Conservation (phyloP, 2,113 vertebrate species). For the Coregonus clupeaformis region DNA sequence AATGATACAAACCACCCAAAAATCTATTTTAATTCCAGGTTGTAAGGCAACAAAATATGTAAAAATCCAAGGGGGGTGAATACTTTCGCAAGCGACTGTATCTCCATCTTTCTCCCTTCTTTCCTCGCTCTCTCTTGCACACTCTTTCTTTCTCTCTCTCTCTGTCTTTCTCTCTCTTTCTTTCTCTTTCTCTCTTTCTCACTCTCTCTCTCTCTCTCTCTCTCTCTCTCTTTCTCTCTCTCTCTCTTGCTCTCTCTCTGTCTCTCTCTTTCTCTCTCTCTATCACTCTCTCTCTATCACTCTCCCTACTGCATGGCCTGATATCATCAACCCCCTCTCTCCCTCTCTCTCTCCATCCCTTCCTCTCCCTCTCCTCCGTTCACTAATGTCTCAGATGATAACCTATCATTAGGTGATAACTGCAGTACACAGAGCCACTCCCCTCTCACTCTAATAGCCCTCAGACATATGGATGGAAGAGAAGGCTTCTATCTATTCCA, state of each 20-base stretch:
- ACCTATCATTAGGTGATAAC: constrained; percentile 24
- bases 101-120: neutral
- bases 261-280: neutral
- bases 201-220: too few relatives aligned
- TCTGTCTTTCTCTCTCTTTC: neutral
- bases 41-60: too few relatives aligned
- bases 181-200: too few relatives aligned
- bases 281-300: neutral
- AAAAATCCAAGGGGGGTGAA: too few relatives aligned
- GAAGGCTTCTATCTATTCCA: neutral
- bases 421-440: neutral
- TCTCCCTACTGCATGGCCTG: neutral
- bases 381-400: constrained; percentile 1
- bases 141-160: neutral
- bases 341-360: neutral
- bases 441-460: neutral
- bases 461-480: neutral
- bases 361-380: neutral
- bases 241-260: neutral
- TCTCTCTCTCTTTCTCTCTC: neutral
- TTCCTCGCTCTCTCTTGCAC: neutral
- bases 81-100: too few relatives aligned
- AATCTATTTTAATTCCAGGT: too few relatives aligned
- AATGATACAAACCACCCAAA: too few relatives aligned
- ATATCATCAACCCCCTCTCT: neutral